Evolutionary conservation across 23 tunicate genomes (phyloP), one percentile per base, ranked within the genome.

Genomic region (Phallusia fumigata): DNA sequence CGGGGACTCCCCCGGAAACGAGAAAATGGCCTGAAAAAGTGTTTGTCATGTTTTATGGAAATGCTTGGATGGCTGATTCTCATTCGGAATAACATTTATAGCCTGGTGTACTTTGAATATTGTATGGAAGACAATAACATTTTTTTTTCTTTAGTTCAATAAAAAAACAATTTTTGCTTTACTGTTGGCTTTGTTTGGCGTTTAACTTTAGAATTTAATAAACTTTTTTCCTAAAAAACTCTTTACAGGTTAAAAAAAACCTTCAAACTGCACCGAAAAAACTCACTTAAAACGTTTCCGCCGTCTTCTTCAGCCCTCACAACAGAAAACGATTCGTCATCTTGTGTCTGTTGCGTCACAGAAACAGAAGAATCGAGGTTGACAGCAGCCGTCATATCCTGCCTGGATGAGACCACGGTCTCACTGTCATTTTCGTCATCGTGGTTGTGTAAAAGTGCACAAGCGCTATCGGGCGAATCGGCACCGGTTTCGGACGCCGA

Each of bases 381-480:
- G 13, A 21, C 69, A 18, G 18, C 15, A 51, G 18, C 18, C 18
- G 58, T 13, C 28, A 22, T 5, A 58, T 24, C 28, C 26, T 21
- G 28, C 5, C 3, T 2, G 15, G 69, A 22, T 24, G 26, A 1
- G 28, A 58, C 26, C 11, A 22, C 28, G 28, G 28, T 2, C 69
- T 6, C 69, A 22, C 69, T 24, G 69, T 21, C 16, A 24, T 58
- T 58, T 22, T 24, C 28, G 1, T 40, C 47, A 3, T 58, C 16
- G 13, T 22, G 69, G 28, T 24, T 58, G 69, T 22, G 8, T 13
- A 58, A 24, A 21, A 58, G 28, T 16, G 69, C 69, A 24, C 69
- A 58, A 1, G 69, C 69, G 69, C 69, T 58, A 16, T 58, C 69
- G 69, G 69, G 69, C 69, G 69, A 58, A 1, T 58, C 69, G 28